phyloP scores from a whole-genome alignment of 1,140 invertebrate species.

The Argopecten irradians region DNA sequence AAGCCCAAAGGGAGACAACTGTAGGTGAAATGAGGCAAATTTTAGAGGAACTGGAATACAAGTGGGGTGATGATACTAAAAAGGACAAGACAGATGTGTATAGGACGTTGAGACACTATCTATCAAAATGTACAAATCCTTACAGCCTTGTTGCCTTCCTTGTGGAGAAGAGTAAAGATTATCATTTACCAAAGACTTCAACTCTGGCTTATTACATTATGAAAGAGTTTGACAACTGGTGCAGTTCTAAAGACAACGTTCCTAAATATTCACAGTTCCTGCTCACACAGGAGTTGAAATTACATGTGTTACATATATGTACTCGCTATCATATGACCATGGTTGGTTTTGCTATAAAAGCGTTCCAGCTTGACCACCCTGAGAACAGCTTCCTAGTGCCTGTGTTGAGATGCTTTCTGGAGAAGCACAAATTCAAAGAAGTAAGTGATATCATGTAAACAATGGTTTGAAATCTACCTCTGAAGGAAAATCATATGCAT shows the following conservation, averaged over 20 bases:
- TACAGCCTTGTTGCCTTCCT: slow-evolving; percentile 57
- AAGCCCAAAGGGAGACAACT: slow-evolving; percentile 16
- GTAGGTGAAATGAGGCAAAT: slow-evolving; percentile 43
- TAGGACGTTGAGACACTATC: slow-evolving; percentile 44
- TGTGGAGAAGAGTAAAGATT: slow-evolving; percentile 61
- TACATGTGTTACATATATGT: slow-evolving; percentile 58
- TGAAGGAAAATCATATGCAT: not conserved
- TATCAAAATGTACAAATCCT: slow-evolving; percentile 57
- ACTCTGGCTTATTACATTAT: slow-evolving; percentile 64
- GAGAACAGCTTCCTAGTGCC: slow-evolving; percentile 67
- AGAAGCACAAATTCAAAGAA: slow-evolving; percentile 68
- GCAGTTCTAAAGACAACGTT: slow-evolving; percentile 40
- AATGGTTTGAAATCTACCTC: not conserved
- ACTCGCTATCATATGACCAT: slow-evolving; percentile 63
- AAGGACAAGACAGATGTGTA: slow-evolving; percentile 49
- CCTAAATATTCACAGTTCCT: slow-evolving; percentile 36
- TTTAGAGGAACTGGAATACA: slow-evolving; percentile 36
- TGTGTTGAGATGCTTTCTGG: slow-evolving; percentile 51
- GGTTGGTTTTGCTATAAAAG: slow-evolving; percentile 63
- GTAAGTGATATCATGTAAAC: slow-evolving; percentile 38
- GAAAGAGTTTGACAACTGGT: slow-evolving; percentile 70
- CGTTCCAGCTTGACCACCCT: slow-evolving; percentile 61
- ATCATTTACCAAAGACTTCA: slow-evolving; percentile 60
- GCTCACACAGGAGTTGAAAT: slow-evolving; percentile 56
- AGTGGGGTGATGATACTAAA: slow-evolving; percentile 48